These are phyloP conservation scores for Neoseiulus cucumeris DNA, from an alignment of 1,140 invertebrate species.

Conservation along the genomic window DNA sequence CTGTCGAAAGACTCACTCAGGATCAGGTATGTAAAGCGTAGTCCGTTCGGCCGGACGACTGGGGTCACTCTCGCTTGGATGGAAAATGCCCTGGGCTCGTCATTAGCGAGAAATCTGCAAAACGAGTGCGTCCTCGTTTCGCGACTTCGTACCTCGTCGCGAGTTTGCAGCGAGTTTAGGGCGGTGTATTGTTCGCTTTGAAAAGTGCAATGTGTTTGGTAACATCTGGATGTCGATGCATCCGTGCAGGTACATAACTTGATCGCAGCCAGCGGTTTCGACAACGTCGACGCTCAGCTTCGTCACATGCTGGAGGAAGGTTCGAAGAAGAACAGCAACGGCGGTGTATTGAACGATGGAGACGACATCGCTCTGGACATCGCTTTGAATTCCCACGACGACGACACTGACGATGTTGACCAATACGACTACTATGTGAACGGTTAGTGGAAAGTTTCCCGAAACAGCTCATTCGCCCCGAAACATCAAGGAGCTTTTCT, in stretches of 20 bases:
- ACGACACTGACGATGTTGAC: not conserved
- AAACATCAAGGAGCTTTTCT: no score
- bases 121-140: no score
- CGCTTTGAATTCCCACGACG: not conserved
- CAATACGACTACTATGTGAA: not conserved
- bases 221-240: not conserved
- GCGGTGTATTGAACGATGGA: not conserved
- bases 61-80: no score
- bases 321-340: not conserved
- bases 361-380: not conserved
- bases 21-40: not conserved
- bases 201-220: no score
- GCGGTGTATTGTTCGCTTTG: no score
- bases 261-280: not conserved
- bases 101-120: no score
- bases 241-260: conserved; percentile 1
- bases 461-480: no score
- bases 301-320: not conserved
- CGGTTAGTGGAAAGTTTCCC: not conserved
- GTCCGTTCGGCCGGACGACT: no score
- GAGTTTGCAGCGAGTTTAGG: no score
- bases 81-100: no score
- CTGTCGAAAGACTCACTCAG: conserved; percentile 6
- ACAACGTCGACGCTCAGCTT: not conserved
- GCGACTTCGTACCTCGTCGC: no score